A percentile compares a stretch with the other conserved stretches of the same genome.
Evolutionary conservation across 2,888 invertebrate species (phyloP).

Genomic region (Lottia scabra): DNA sequence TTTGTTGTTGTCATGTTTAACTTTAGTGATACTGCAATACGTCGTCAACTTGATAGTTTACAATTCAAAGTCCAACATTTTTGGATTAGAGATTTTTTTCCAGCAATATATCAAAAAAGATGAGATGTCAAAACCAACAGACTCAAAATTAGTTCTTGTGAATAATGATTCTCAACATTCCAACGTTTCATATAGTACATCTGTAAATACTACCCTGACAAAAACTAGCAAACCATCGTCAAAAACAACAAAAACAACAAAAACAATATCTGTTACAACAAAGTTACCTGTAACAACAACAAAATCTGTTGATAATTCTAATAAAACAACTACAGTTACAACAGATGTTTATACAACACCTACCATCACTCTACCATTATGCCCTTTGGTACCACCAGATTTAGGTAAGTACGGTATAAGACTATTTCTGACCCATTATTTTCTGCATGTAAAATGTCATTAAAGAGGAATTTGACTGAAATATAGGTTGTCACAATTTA

Average conservation of each 20-base stretch:
- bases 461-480: no score
- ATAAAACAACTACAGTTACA: background rate
- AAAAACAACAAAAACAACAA: background rate
- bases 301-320: background rate
- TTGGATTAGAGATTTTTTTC: background rate
- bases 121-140: background rate
- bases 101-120: background rate
- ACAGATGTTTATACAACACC: background rate
- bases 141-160: background rate
- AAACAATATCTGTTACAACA: no score
- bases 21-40: conserved; percentile 13
- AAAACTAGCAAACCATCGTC: background rate
- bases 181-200: background rate
- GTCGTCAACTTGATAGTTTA: conserved; percentile 13
- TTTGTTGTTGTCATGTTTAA: conserved; percentile 11
- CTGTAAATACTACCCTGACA: background rate
- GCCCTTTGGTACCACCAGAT: conserved; percentile 33
- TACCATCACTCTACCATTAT: conserved; percentile 13
- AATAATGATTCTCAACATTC: background rate
- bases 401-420: conserved; percentile 33
- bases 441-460: no score
- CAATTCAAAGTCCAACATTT: conserved; percentile 5
- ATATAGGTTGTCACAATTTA: no score
- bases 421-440: background rate
- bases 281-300: background rate